Conservation (phyloP, 2,113 vertebrate species). For the Xiphophorus couchianus region DNA sequence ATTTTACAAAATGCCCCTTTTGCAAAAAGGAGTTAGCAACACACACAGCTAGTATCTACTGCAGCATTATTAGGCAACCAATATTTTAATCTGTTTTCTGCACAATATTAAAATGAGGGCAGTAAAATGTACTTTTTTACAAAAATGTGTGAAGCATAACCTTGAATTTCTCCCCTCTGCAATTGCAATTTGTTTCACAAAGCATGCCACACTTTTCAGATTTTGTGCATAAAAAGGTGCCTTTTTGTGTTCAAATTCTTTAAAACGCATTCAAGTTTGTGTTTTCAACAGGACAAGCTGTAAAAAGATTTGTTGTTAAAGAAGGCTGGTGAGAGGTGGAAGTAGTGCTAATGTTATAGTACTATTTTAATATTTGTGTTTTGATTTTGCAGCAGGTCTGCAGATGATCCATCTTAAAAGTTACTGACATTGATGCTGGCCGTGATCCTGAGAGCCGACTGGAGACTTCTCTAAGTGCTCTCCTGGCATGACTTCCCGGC, state of each 20-base stretch:
- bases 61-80: too few relatives aligned
- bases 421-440: conserved; percentile 3
- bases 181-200: background rate
- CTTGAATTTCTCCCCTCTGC: background rate
- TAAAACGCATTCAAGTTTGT: background rate
- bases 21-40: too few relatives aligned
- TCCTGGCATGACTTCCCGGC: conserved; percentile 39
- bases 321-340: background rate
- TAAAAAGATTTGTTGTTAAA: background rate
- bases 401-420: conserved; percentile 22
- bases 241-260: background rate
- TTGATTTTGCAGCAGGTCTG: conserved; percentile 39
- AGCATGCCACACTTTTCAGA: background rate
- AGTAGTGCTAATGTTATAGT: background rate
- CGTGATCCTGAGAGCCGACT: background rate
- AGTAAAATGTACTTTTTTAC: too few relatives aligned
- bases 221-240: background rate
- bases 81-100: too few relatives aligned
- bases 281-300: background rate
- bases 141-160: background rate
- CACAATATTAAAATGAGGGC: too few relatives aligned
- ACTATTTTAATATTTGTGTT: conserved; percentile 8
- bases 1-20: too few relatives aligned
- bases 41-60: too few relatives aligned
- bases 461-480: conserved; percentile 47